These are phyloP conservation scores for Marcusenius ussheri DNA, from an alignment of 2,113 vertebrate species.

Conservation along the genomic window DNA sequence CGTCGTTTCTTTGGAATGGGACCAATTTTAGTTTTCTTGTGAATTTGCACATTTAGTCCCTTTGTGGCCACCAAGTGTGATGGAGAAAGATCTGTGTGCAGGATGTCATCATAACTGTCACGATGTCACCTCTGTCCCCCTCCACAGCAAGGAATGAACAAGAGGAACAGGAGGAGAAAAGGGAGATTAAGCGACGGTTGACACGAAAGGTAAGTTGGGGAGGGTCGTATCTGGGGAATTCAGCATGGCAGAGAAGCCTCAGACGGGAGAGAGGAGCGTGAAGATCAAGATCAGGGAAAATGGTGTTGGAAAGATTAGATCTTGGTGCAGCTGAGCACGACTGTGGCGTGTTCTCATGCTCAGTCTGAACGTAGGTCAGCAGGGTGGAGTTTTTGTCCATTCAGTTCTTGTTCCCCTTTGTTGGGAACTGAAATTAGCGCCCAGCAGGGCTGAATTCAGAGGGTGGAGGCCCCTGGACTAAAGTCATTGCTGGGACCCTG, in stretches of 20 bases:
- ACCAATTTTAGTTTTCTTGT: neutral
- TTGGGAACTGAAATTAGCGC: neutral
- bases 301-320: neutral
- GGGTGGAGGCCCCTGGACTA: neutral
- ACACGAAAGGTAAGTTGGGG: slow-evolving; percentile 76
- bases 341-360: neutral
- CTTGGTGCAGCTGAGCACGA: neutral
- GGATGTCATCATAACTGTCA: neutral
- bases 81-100: neutral
- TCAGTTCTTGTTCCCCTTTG: neutral
- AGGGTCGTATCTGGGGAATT: neutral
- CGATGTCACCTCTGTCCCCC: neutral
- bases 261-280: neutral
- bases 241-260: neutral
- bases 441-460: neutral
- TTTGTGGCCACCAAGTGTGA: neutral
- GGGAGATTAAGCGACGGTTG: slow-evolving; percentile 91
- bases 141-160: slow-evolving; percentile 83
- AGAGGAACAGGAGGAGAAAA: slow-evolving; percentile 94
- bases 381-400: neutral
- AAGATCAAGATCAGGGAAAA: neutral
- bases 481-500: neutral
- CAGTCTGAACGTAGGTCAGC: neutral
- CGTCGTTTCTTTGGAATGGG: neutral
- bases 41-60: neutral